Evolutionary conservation across 2,113 vertebrate genomes (phyloP).

Genomic region (Malaclemys terrapin): DNA sequence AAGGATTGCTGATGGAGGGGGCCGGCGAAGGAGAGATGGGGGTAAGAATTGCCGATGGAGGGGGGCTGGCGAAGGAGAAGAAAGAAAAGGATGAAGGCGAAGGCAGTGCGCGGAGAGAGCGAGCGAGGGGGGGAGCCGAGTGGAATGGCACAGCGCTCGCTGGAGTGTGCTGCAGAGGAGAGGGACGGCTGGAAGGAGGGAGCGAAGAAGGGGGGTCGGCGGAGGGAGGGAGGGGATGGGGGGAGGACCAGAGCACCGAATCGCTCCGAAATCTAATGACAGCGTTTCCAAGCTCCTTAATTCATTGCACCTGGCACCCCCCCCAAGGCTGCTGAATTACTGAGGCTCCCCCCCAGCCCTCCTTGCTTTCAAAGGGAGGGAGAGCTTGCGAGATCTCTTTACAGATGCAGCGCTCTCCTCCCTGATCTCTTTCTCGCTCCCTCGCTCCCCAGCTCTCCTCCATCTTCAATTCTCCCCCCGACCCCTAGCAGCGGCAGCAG

Average conservation of each 20-base stretch:
- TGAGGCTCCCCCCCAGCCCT: neutral
- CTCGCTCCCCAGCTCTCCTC: neutral
- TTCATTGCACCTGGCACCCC: neutral
- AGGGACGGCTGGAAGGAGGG: neutral
- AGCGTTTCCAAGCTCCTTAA: neutral
- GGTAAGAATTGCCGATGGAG: neutral
- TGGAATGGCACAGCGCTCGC: neutral
- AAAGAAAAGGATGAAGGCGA: constrained; percentile 62
- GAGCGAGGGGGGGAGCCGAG: neutral
- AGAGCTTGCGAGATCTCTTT: neutral
- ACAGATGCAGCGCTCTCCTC: neutral
- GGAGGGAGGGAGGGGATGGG: neutral
- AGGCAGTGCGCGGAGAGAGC: neutral
- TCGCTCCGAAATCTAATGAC: neutral
- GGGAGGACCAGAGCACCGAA: neutral
- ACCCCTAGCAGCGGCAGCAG: neutral
- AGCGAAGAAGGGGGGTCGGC: neutral
- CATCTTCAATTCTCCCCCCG: neutral
- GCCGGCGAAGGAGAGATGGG: constrained; percentile 20
- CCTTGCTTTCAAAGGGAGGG: neutral
- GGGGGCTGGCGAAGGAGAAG: constrained; percentile 18
- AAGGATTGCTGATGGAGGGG: constrained; percentile 27
- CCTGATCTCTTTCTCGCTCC: neutral
- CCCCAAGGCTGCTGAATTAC: neutral
- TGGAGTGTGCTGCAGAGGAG: constrained; percentile 20